Base-by-base conservation (phyloP, 2,797 vertebrate genomes). In the Sebastes jordani region DNA sequence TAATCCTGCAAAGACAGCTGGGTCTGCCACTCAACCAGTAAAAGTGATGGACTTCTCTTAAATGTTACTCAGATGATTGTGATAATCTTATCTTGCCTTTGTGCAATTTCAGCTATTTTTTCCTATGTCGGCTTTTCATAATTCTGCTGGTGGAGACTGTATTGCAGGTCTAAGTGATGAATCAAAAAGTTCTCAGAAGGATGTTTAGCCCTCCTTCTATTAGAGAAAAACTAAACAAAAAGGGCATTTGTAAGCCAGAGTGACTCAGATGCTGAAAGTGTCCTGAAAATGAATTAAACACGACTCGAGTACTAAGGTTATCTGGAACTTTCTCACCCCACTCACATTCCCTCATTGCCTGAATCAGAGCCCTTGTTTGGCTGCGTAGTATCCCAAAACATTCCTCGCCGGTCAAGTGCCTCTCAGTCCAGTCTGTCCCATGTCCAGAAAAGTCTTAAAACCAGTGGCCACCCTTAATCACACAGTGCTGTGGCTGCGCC, bases 391-490 rank as follows among this genome's bases (percentile, higher is more conserved):
- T 85, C 84, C 81, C 76, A 82, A 90, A 92, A 87, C 91, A 94
- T 94, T 95, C 94, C 86, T 91, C 18, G 55, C 71, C 86, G 91
- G 93, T 94, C 93, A 92, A 92, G 82, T 81, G 81, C 49, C 79
- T 90, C 92, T 94, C 91, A 91, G 86, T 86, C 89, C 73, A 25
- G 68, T 64, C 56, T 38, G 79, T 92, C 89, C 88, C 91, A 76
- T 56, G 72, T 77, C 83, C 83, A 85, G 82, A 84, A 80, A 83
- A 61, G 36, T 60, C 32, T 74, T 42, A 62, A 88, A 91, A 74
- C 70, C 73, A 84, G 66, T 22, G 83, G 16, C 79, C 88, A 87
- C 82, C 84, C 60, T 11, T 70, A 75, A 85, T 76, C 70, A 60
- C 60, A 6, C 60, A 71, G 76, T 38, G 22, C 75, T 71, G 70